Percentiles rank a stretch among this genome's conserved stretches.
Evolutionary conservation across 2,888 invertebrate genomes (phyloP).

Genomic region (Caenorhabditis zanzibari): DNA sequence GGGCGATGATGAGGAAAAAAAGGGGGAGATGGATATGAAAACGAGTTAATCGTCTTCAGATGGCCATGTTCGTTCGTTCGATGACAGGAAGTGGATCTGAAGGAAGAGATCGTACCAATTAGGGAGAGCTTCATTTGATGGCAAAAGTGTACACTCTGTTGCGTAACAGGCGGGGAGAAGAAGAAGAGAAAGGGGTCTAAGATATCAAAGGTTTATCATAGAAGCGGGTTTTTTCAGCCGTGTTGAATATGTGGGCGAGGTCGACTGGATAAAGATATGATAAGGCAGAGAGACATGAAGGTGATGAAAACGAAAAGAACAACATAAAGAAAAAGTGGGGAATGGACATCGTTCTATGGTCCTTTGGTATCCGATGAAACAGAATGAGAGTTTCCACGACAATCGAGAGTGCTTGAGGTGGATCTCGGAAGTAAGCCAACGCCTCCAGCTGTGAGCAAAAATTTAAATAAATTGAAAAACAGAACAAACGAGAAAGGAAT

Average conservation of each 20-base stretch:
- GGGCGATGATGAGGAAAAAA: conserved; percentile 31
- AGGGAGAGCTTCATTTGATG: conserved; percentile 46
- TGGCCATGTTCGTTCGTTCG: conserved; percentile 48
- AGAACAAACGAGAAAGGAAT: conserved; percentile 18
- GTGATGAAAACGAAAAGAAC: conserved; percentile 30
- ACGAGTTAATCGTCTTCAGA: conserved; percentile 56
- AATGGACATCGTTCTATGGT: conserved; percentile 33
- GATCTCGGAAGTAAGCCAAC: background rate
- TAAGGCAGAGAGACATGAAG: conserved; percentile 20
- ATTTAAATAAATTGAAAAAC: conserved; percentile 43
- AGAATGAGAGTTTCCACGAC: conserved; percentile 14
- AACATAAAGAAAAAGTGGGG: conserved; percentile 17
- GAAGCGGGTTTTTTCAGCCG: conserved; percentile 42
- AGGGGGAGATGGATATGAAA: conserved; percentile 26
- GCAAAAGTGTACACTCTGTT: conserved; percentile 53
- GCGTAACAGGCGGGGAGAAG: conserved; percentile 56
- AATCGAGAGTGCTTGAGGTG: conserved; percentile 13
- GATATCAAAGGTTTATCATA: conserved; percentile 50
- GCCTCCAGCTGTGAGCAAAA: conserved; percentile 41
- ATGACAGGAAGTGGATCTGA: conserved; percentile 47
- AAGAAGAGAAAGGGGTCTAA: conserved; percentile 2
- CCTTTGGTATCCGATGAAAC: conserved; percentile 26
- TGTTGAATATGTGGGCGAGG: conserved; percentile 55
- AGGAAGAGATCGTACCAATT: conserved; percentile 55
- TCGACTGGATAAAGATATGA: conserved; percentile 63